Evolutionary conservation across 2,113 vertebrate genomes (phyloP).

Genomic region (Ciconia maguari): DNA sequence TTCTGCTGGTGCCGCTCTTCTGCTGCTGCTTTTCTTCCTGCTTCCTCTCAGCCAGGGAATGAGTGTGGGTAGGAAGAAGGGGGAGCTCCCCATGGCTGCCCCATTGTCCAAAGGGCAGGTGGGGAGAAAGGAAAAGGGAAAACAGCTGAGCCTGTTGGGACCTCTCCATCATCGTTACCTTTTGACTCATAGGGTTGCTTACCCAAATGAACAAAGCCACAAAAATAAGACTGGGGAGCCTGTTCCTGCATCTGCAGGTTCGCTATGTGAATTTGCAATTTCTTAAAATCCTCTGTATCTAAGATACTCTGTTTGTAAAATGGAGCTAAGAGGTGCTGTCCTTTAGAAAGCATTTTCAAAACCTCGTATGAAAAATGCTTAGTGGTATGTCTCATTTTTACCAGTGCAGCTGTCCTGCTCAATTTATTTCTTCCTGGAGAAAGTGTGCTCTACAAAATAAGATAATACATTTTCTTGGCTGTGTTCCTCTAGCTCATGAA

Average conservation of each 20-base stretch:
- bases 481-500: neutral
- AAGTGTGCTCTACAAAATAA: slow-evolving; percentile 33
- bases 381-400: slow-evolving; percentile 3
- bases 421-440: slow-evolving; percentile 56
- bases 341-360: slow-evolving; percentile 12
- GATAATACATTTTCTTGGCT: slow-evolving; percentile 46
- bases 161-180: neutral
- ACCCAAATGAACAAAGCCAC: neutral
- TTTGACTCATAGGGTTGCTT: neutral
- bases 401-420: slow-evolving; percentile 9
- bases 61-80: neutral
- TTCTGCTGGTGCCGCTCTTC: neutral
- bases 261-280: neutral
- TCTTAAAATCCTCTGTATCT: neutral
- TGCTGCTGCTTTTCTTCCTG: neutral
- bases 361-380: neutral
- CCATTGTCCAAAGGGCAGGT: neutral
- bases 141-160: neutral
- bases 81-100: neutral
- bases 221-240: neutral
- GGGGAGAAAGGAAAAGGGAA: neutral
- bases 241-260: neutral
- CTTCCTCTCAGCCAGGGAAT: neutral
- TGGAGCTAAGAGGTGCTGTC: neutral
- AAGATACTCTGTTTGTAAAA: neutral